A percentile compares a stretch with the other conserved stretches of the same genome.
Conservation (phyloP, 2,113 vertebrate genomes). For the Tonatia bakeri region DNA sequence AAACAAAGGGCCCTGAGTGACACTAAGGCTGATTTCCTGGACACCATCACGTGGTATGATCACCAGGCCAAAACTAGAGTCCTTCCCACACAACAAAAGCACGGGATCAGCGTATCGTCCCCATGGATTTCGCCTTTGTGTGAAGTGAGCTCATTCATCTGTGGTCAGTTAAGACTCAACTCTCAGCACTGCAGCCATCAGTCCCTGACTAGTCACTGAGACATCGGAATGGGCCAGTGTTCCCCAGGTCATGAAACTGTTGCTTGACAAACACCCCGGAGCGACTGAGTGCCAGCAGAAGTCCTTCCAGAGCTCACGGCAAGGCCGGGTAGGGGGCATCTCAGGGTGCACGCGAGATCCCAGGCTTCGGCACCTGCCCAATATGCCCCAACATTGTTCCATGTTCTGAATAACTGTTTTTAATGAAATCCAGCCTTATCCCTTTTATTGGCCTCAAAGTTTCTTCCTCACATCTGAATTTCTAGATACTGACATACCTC, state of each 20-base stretch:
- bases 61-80: neutral
- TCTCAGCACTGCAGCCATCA: neutral
- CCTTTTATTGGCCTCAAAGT: slow-evolving; percentile 29
- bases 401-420: neutral
- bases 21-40: neutral
- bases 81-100: neutral
- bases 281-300: neutral
- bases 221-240: neutral
- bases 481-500: neutral
- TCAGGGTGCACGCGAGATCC: neutral
- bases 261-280: no score
- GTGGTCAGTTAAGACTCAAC: neutral
- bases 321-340: neutral
- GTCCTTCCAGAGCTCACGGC: neutral
- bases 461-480: neutral
- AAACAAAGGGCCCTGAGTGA: neutral
- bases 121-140: neutral
- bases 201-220: neutral
- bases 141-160: neutral
- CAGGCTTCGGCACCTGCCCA: accelerated
- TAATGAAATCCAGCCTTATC: slow-evolving; percentile 9
- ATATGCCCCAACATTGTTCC: accelerated
- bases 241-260: neutral
- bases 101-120: neutral
- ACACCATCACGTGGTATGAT: neutral